These are phyloP conservation scores for Keiferia lycopersicella DNA, from an alignment of 2,888 invertebrate genomes.

Conservation along the genomic window DNA sequence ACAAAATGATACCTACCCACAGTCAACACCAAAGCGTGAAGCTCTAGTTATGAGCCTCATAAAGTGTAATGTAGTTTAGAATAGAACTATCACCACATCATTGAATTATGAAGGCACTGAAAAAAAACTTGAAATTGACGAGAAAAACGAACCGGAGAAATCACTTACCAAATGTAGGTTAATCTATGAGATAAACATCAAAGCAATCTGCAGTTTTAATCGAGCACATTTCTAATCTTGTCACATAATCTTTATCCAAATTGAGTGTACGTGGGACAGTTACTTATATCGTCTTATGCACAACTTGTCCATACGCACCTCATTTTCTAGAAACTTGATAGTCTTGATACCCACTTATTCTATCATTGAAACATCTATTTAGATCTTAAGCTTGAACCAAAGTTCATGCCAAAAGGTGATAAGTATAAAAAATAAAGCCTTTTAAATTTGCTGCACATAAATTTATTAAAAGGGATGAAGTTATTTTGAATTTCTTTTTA, in stretches of 20 bases:
- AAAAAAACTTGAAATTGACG: no score
- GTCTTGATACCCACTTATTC: no score
- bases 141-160: neutral
- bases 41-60: neutral
- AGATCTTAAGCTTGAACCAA: no score
- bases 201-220: neutral
- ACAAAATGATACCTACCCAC: neutral
- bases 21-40: neutral
- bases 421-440: no score
- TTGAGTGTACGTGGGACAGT: constrained; percentile 16
- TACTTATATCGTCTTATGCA: neutral
- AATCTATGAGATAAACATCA: neutral
- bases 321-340: no score
- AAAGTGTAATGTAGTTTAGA: neutral
- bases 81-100: neutral
- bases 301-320: constrained; percentile 6
- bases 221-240: constrained; percentile 15
- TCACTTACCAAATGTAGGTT: constrained; percentile 6
- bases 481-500: neutral
- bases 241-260: constrained; percentile 19
- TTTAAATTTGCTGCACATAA: neutral
- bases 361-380: no score
- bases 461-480: neutral
- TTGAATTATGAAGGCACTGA: no score
- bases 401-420: no score